phyloP scores from a whole-genome alignment of 2,797 vertebrate genomes.

The Dermochelys coriacea region DNA sequence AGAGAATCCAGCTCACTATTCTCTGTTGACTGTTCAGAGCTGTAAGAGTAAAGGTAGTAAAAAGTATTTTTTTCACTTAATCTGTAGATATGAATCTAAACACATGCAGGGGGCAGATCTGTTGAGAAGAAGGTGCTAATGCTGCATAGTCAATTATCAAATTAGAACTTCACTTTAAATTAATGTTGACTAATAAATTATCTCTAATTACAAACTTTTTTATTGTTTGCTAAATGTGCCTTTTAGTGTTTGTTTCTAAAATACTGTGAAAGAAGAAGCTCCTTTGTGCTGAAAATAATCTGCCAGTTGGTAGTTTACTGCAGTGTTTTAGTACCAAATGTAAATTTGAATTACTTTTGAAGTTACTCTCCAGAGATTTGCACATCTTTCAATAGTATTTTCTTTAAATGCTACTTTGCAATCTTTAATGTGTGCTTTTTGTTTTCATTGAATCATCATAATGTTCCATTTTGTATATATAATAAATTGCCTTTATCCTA shows the following conservation, averaged over 20 bases:
- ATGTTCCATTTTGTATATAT: background rate
- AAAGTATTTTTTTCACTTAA: background rate
- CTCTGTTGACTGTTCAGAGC: rapidly evolving
- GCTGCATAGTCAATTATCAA: background rate
- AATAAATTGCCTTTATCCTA: background rate
- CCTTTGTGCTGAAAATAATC: background rate
- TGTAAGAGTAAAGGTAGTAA: background rate
- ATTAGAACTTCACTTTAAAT: background rate
- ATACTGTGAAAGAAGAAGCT: background rate
- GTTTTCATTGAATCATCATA: background rate
- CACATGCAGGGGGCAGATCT: background rate
- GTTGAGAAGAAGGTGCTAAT: background rate
- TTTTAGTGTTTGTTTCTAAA: background rate
- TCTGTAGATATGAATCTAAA: background rate
- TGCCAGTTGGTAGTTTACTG: background rate
- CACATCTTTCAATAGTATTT: background rate
- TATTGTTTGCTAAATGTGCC: background rate
- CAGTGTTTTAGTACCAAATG: background rate
- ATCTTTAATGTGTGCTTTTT: background rate
- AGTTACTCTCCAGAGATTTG: background rate
- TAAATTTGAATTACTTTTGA: conserved; percentile 4
- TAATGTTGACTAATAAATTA: background rate
- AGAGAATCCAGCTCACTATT: background rate
- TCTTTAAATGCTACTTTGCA: conserved; percentile 18
- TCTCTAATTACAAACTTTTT: rapidly evolving